Base-by-base conservation (phyloP, 2,797 vertebrate genomes). In the Clarias fuscus region DNA sequence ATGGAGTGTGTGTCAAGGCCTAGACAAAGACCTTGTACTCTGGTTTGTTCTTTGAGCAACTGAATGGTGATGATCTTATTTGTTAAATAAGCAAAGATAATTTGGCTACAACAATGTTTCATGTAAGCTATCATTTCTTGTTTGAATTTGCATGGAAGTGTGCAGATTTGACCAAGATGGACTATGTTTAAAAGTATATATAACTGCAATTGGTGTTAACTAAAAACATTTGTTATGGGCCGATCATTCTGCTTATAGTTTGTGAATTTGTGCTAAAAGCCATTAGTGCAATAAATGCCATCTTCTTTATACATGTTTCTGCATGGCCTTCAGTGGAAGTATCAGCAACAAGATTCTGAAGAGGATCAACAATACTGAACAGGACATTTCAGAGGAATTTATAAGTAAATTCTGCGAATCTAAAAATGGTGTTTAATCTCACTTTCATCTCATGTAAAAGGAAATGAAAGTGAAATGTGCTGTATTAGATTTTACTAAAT, bases 221-320 rank as follows among this genome's bases (percentile, higher is more conserved):
- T 43, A 24, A 81, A n/a, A 15, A 18, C 3, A 10, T 61, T 13
- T 43, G 22, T 37, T 64, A 56, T 24, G 11, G 61, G 56, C 62
- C 20, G 48, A 76, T 22, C 43, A 75, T 84, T 7, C 48, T 84
- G 18, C n/a, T 20, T 85, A 7, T 77, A 79, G 70, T 61, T 85
- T 58, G 79, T n/a, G 17, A 33, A 40, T 61, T 80, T 22, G 48
- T 48, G 62, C 18, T 24, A 37, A 33, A 61, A 37, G 20, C 58
- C 37, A 37, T 64, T 43, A 73, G 7, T 82, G 20, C 22, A 82
- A 43, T 58, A 56, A 76, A 73, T 6, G 56, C 53, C 10, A 30
- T 18, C 7, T 67, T 11, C 17, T 64, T 86, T 82, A 37, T 82
- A 30, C 80, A 76, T 56, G 27, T 37, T 68, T 84, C 58, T 75